Percentiles rank a stretch among this genome's conserved stretches.
These are phyloP conservation scores for Solea senegalensis DNA, from an alignment of 2,113 vertebrate species.

Conservation along the genomic window DNA sequence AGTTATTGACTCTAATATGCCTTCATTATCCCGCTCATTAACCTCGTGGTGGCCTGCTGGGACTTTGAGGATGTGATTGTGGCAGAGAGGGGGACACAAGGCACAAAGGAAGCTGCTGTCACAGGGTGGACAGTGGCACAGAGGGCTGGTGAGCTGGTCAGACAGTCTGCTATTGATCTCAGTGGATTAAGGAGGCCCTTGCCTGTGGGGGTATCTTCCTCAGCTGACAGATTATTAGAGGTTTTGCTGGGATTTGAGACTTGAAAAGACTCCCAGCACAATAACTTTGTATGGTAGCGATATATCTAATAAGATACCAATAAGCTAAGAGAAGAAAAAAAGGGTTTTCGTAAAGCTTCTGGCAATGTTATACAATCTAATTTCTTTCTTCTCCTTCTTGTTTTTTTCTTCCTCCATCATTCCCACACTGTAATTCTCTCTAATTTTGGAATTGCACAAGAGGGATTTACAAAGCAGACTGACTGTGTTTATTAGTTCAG, in stretches of 20 bases:
- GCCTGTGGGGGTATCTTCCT: slow-evolving; percentile 79
- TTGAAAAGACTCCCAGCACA: slow-evolving; percentile 80
- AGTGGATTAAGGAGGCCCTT: slow-evolving; percentile 81
- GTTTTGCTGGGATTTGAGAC: slow-evolving; percentile 81
- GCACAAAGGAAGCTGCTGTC: slow-evolving; percentile 58
- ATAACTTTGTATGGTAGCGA: slow-evolving; percentile 78
- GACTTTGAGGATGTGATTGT: slow-evolving; percentile 52
- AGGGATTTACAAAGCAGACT: slow-evolving; percentile 78
- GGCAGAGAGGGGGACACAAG: slow-evolving; percentile 33
- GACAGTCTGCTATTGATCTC: slow-evolving; percentile 79
- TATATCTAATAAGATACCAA: slow-evolving; percentile 83
- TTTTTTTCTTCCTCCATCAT: slow-evolving; percentile 42
- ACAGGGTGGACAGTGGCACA: slow-evolving; percentile 56
- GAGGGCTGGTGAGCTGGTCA: slow-evolving; percentile 46
- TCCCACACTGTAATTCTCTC: slow-evolving; percentile 63
- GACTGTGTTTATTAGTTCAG: slow-evolving; percentile 75
- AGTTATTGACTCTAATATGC: slow-evolving; percentile 69
- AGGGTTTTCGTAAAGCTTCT: slow-evolving; percentile 69
- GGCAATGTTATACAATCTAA: slow-evolving; percentile 63
- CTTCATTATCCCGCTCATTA: slow-evolving; percentile 78
- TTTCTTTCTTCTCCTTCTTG: slow-evolving; percentile 48
- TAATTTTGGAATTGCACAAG: slow-evolving; percentile 74
- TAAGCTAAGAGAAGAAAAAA: slow-evolving; percentile 63
- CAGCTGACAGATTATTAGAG: slow-evolving; percentile 82
- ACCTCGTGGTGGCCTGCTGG: slow-evolving; percentile 59